phyloP scores from a whole-genome alignment of 1,140 invertebrate genomes.

The Saccostrea glomerata region DNA sequence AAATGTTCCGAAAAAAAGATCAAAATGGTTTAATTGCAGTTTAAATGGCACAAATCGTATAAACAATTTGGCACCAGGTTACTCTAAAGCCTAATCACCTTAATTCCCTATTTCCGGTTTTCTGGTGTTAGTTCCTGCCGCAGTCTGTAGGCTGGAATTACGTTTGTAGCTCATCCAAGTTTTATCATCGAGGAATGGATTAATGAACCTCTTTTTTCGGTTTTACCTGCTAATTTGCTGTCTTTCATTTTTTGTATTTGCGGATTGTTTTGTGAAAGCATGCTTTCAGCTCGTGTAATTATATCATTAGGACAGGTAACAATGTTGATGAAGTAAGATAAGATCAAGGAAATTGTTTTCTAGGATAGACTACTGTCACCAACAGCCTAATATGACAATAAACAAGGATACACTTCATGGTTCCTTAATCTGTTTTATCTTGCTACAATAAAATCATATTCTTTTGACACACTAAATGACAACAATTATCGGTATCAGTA shows the following conservation, averaged over 20 bases:
- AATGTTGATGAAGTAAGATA: background rate
- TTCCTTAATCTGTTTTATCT: too few species aligned
- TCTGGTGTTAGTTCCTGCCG: background rate
- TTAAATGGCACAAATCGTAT: background rate
- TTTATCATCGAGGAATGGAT: background rate
- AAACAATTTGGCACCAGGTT: background rate
- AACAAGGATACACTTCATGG: background rate
- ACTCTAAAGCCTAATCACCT: background rate
- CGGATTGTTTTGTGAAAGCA: background rate
- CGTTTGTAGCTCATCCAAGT: constrained; percentile 6
- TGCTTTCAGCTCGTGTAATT: background rate
- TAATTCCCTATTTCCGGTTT: background rate
- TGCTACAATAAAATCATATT: too few species aligned
- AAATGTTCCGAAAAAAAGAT: background rate
- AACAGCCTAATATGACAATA: background rate
- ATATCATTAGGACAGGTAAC: background rate
- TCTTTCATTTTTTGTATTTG: background rate
- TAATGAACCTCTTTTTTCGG: background rate
- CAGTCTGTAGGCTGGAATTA: background rate
- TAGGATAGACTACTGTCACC: background rate
- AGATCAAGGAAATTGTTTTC: background rate
- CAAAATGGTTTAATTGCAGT: background rate
- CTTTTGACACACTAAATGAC: too few species aligned
- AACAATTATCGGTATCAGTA: too few species aligned
- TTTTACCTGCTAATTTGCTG: background rate